Evolutionary conservation across 2,888 invertebrate species (phyloP).

Genomic region (Zelleria hepariella): DNA sequence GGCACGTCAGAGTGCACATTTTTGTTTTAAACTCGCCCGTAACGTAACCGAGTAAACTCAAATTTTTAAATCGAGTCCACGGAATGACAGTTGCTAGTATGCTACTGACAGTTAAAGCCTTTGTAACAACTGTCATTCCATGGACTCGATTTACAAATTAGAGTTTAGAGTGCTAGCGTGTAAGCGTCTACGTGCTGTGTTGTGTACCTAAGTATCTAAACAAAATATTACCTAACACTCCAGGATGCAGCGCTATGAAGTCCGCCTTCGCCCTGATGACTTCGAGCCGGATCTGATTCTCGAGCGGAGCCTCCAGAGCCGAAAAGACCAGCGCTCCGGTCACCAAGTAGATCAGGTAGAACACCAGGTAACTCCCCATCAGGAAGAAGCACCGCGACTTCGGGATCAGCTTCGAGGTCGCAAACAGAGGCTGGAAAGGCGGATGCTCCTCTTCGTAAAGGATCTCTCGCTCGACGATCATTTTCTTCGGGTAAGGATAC

Average conservation of each 20-base stretch:
- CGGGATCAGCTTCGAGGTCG: constrained; percentile 59
- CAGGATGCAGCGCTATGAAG: constrained; percentile 73
- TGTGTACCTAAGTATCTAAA: background rate
- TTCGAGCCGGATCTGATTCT: constrained; percentile 64
- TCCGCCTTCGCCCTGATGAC: constrained; percentile 65
- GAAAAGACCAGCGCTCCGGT: constrained; percentile 79
- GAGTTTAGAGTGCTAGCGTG: too few species aligned
- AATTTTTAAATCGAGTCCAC: too few species aligned
- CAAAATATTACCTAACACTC: constrained; percentile 70
- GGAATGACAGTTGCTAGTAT: too few species aligned
- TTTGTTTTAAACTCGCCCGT: too few species aligned
- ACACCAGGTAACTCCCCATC: constrained; percentile 65
- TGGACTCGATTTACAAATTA: too few species aligned
- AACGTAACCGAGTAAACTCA: too few species aligned
- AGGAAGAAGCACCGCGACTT: constrained; percentile 68
- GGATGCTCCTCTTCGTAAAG: constrained; percentile 60
- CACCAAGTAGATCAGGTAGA: constrained; percentile 75
- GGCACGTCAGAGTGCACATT: too few species aligned
- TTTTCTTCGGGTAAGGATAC: constrained; percentile 56
- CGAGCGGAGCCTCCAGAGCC: constrained; percentile 75
- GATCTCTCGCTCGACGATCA: constrained; percentile 53
- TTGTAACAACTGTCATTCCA: too few species aligned
- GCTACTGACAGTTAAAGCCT: too few species aligned
- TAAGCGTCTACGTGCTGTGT: too few species aligned
- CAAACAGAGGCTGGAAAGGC: constrained; percentile 55